A percentile compares a stretch with the other conserved stretches of the same genome.
Evolutionary conservation across 2,888 invertebrate species (phyloP).

Genomic region (Lapara coniferarum): DNA sequence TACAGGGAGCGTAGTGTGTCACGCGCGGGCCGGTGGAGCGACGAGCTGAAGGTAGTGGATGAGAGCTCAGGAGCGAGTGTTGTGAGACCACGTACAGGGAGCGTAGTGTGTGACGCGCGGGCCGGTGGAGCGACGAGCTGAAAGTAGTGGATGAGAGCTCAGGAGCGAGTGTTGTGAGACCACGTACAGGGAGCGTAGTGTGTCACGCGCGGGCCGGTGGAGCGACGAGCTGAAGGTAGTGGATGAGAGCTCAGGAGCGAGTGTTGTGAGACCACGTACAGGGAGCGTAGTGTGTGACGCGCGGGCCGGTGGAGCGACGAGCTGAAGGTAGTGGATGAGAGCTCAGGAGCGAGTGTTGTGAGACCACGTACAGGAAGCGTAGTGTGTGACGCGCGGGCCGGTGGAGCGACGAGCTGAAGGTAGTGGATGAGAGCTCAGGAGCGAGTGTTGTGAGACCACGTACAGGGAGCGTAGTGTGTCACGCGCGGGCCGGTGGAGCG

Average conservation of each 20-base stretch:
- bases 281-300: slow-evolving; percentile 11
- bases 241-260: not conserved
- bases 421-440: not conserved
- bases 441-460: too few species aligned
- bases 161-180: too few species aligned
- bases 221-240: not conserved
- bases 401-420: not conserved
- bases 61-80: slow-evolving; percentile 16
- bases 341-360: slow-evolving; percentile 16
- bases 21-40: slow-evolving; percentile 11
- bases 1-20: slow-evolving; percentile 7
- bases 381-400: too few species aligned
- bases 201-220: not conserved
- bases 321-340: slow-evolving; percentile 19
- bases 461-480: too few species aligned
- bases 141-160: not conserved
- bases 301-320: slow-evolving; percentile 14
- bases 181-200: too few species aligned
- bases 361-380: not conserved
- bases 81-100: slow-evolving; percentile 5
- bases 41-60: slow-evolving; percentile 19
- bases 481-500: not conserved
- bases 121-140: not conserved
- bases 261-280: slow-evolving; percentile 11
- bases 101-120: too few species aligned